Evolutionary conservation across 2,113 vertebrate genomes (phyloP).

Genomic region (Podocnemis expansa): DNA sequence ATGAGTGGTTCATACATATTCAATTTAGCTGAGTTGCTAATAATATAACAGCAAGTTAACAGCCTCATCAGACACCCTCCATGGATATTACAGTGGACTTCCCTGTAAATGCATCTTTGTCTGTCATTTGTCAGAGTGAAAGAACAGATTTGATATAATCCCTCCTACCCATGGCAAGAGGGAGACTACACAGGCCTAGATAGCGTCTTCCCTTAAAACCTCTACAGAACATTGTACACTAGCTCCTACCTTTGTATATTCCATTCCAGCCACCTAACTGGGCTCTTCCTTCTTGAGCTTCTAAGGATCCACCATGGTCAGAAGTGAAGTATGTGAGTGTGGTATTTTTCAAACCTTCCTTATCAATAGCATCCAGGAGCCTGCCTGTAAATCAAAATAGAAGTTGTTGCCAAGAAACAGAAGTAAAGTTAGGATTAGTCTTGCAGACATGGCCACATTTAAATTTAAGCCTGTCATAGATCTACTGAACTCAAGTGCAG

Average conservation of each 20-base stretch:
- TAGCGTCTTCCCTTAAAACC: too few species aligned
- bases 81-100: too few species aligned
- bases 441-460: not conserved
- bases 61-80: too few species aligned
- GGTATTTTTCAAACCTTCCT: constrained; percentile 76
- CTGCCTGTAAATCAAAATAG: constrained; percentile 74
- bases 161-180: too few species aligned
- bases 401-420: fast-evolving
- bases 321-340: constrained; percentile 91
- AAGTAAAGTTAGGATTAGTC: not conserved
- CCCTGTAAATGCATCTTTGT: too few species aligned
- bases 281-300: constrained; percentile 62
- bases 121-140: too few species aligned
- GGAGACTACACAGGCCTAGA: too few species aligned
- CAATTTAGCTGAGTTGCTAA: too few species aligned
- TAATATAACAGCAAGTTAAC: too few species aligned
- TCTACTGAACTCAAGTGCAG: not conserved
- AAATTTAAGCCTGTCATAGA: not conserved
- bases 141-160: too few species aligned
- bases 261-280: constrained; percentile 81
- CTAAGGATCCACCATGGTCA: constrained; percentile 90
- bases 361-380: constrained; percentile 80
- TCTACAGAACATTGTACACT: too few species aligned
- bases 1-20: too few species aligned
- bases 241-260: constrained; percentile 85